Conservation (phyloP, 2,113 vertebrate genomes). For the Taxidea taxus region DNA sequence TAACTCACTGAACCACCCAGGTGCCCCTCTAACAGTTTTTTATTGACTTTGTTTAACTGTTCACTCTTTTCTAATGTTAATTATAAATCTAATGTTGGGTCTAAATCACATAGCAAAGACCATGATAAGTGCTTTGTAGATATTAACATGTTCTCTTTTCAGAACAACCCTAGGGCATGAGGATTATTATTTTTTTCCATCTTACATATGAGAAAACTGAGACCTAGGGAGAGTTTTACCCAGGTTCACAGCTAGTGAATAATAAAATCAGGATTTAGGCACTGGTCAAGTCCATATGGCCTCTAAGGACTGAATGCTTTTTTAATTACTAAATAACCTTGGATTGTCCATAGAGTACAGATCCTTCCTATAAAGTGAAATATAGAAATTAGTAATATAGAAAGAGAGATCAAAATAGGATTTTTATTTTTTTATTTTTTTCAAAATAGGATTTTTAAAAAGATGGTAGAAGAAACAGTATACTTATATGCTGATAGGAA, state of each 20-base stretch:
- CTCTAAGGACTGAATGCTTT: neutral
- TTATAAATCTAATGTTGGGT: neutral
- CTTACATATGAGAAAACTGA: constrained; percentile 11
- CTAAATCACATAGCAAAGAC: neutral
- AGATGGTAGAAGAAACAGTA: neutral
- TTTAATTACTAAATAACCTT: neutral
- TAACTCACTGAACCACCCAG: no score
- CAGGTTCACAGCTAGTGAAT: neutral
- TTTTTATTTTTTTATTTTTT: no score
- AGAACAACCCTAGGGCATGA: neutral
- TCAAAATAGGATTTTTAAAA: neutral
- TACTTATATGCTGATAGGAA: neutral
- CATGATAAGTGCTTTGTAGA: neutral
- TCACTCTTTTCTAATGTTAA: neutral
- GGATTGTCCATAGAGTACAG: neutral
- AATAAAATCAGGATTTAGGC: neutral
- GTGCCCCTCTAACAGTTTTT: neutral
- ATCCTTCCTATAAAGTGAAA: neutral
- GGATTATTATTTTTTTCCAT: neutral
- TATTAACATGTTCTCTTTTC: neutral
- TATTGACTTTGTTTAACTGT: neutral
- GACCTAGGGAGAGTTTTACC: neutral
- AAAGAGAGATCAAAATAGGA: neutral
- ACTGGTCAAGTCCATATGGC: neutral
- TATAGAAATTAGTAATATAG: neutral